Evolutionary conservation across 1,140 invertebrate species (phyloP), one percentile per base, ranked within the genome.

Genomic region (Drosophila chauvacae): DNA sequence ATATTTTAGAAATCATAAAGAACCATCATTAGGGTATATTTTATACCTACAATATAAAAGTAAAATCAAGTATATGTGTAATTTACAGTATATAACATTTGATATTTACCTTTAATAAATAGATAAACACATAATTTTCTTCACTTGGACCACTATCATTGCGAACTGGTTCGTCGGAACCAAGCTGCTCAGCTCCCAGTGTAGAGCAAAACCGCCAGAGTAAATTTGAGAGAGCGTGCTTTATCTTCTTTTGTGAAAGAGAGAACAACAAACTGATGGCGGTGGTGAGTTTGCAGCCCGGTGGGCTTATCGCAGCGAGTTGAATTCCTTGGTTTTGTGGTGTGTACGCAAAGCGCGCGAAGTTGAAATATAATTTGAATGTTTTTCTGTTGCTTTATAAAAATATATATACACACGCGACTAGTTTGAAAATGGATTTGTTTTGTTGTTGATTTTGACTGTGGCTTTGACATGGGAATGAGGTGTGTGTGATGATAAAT

Each of bases 161-260:
- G 33, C 11, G 28, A 69, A 74, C 50, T 33, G 69, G 48, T 1
- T 48, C 48, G 23, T 10, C 13, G 35, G 20, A 73, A 63, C 72
- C 11, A 14, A 41, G 28, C 26, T 14, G 51, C 42, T 35, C 63
- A 30, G 47, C 44, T 37, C 62, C 23, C 42, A 68, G 16, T 28
- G 20, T 47, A 20, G 55, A 53, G 23, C 41, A 14, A 53, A 75
- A 58, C n/a, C 14, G n/a, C 28, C 45, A 26, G 55, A 35, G 70
- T 37, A 1, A 42, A 23, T 37, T 7, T 10, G 11, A 18, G 53
- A 50, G 44, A 58, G 53, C 16, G 48, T 35, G 59, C 53, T 26
- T 56, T 39, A 39, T n/a, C 5, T 28, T 9, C 1, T 1, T 48
- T 28, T 28, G 47, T 7, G n/a, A 20, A 14, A 39, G 7, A 39